Evolutionary conservation across 2,113 vertebrate species (phyloP), one percentile per base, ranked within the genome.

Genomic region (Loxodonta africana): DNA sequence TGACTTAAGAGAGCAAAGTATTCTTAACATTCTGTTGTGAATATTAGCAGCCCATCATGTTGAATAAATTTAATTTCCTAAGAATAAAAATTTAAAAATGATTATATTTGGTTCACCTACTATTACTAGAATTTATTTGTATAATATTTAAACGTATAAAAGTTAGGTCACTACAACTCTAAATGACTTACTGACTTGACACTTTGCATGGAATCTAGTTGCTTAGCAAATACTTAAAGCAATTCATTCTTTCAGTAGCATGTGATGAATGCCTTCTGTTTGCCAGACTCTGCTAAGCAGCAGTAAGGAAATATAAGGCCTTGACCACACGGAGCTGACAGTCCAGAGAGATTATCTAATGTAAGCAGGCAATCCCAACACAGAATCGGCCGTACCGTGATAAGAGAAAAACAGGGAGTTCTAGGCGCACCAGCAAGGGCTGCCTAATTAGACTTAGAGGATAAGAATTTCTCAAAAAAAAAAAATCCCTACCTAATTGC

Each of bases 341-440:
- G 7, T 37, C 6, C 17, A 20, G 18, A 91, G 53, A 82, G 20
- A 62, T 12, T 30, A n/a, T 51, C 33, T 37, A 63, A 53, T 8
- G 7, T 25, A 48, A 67, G 21, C 14, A 51, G 18, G 30, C 1
- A 73, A 2, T 12, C 6, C 14, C 10, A 67, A 53, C 41, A 65
- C 5, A 69, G 33, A 92, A 81, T 21, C 23, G 88, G 23, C 28
- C 81, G 0, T 1, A 6, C 25, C 26, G 15, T 26, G 14, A 11
- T 30, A 21, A 93, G 41, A 63, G 2, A 81, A 28, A 82, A 71
- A 26, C 4, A 33, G 57, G 6, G 41, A 77, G n/a, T 8, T 10
- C 0, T 26, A 8, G 3, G 0, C 69, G 1, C 4, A 5, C 0
- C 44, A 7, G 48, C 28, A 6, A 90, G 1, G 2, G 6, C 9